Evolutionary conservation across 2,797 vertebrate genomes (phyloP), one percentile per base, ranked within the genome.

Genomic region (Ptychadena robeensis): DNA sequence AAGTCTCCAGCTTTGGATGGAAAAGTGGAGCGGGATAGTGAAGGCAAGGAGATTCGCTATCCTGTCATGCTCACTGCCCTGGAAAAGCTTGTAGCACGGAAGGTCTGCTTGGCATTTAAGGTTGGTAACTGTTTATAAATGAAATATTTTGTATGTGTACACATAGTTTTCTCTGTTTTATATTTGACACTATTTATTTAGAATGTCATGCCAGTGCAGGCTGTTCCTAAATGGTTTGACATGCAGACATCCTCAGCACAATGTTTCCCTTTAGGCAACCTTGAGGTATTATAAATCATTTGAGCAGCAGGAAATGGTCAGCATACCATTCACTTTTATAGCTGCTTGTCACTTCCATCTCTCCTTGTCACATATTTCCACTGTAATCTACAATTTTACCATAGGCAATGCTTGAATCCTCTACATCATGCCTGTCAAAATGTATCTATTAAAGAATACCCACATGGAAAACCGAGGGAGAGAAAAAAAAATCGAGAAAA

Each of bases 31-130:
- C 91, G 98, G 59, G 98, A 99, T 93, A 98, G 97, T 1, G 98
- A 99, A 82, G 98, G 98, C 35, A 99, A 99, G 73, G 98, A 99
- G 87, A 97, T 99, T 73, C 97, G 98, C 5, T 99, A 99, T 88
- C 98, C 98, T 0, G 98, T 99, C 86, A 99, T 99, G 97, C 94
- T 99, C 27, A 98, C 97, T 0, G 98, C 98, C 88, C 98, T 99
- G 96, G 98, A 99, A 91, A 99, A 99, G 67, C 93, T 99, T 1
- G 97, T 99, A 77, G 98, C 98, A 67, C 94, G 97, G 31, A 99
- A 99, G 91, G 98, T 99, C 86, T 99, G 97, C 76, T 90, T 99
- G 7, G 98, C 98, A 4, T 99, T 99, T 89, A 98, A 99, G 96
- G 98, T 99, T 25, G 76, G 88, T 88, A 14, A 9, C 31, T 35